These are phyloP conservation scores for Drosophila phalerata DNA, from an alignment of 2,888 invertebrate genomes.

Conservation along the genomic window DNA sequence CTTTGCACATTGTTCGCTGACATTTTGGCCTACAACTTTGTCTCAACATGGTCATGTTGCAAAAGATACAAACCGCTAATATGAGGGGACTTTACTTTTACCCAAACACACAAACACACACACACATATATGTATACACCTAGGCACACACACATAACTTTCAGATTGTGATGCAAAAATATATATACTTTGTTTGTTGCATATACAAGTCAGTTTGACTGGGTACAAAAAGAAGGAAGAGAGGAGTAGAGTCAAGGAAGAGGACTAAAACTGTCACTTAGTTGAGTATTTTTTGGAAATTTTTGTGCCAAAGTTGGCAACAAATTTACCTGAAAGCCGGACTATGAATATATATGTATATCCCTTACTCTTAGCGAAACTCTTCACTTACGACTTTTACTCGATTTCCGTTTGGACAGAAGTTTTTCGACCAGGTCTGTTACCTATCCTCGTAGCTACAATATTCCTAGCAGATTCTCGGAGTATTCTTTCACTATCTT, in stretches of 20 bases:
- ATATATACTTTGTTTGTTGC: slow-evolving; percentile 51
- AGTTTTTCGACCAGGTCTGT: slow-evolving; percentile 39
- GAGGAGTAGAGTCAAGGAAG: neutral
- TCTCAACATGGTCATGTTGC: slow-evolving; percentile 53
- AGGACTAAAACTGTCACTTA: slow-evolving; percentile 71
- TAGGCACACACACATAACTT: slow-evolving; percentile 53
- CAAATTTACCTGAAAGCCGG: slow-evolving; percentile 49
- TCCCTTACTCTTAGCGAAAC: slow-evolving; percentile 32
- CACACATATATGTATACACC: slow-evolving; percentile 5
- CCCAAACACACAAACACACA: slow-evolving; percentile 6
- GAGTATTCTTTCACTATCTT: neutral
- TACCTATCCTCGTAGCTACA: slow-evolving; percentile 5
- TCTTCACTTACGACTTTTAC: slow-evolving; percentile 63
- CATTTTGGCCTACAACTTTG: slow-evolving; percentile 59
- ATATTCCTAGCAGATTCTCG: slow-evolving; percentile 1
- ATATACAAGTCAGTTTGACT: slow-evolving; percentile 28
- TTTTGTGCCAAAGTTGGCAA: slow-evolving; percentile 55
- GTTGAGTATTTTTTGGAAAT: slow-evolving; percentile 62
- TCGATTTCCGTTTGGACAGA: slow-evolving; percentile 65
- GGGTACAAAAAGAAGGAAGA: neutral
- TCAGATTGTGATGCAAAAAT: slow-evolving; percentile 75
- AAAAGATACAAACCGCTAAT: slow-evolving; percentile 69
- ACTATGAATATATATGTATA: neutral
- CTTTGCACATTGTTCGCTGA: slow-evolving; percentile 54
- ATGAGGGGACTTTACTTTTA: slow-evolving; percentile 39